A percentile compares a stretch with the other conserved stretches of the same genome.
These are phyloP conservation scores for Julus scanicus DNA, from an alignment of 2,888 invertebrate genomes.

Conservation along the genomic window DNA sequence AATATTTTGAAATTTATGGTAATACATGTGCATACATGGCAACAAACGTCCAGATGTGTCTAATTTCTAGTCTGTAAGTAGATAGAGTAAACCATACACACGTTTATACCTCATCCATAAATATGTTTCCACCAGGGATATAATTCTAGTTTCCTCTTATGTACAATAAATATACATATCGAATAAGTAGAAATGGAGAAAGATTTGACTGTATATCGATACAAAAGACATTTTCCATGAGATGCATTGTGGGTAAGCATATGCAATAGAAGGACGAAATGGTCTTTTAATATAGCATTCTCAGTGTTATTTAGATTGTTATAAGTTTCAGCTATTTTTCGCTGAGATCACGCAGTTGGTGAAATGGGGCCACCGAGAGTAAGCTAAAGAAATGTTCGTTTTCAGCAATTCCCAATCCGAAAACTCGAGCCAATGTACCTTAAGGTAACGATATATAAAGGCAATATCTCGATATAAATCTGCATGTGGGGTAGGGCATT, in stretches of 20 bases:
- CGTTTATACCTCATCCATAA: too few relatives aligned
- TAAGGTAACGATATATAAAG: conserved; percentile 19
- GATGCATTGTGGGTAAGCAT: background rate
- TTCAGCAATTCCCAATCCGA: conserved; percentile 17
- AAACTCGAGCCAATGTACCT: conserved; percentile 18
- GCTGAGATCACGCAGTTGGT: conserved; percentile 22
- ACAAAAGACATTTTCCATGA: background rate
- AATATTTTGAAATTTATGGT: too few relatives aligned
- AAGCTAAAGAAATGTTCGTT: conserved; percentile 8
- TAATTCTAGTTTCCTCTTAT: too few relatives aligned
- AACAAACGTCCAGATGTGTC: too few relatives aligned
- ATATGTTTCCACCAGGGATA: too few relatives aligned
- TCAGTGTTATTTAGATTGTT: conserved; percentile 33
- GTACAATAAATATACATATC: too few relatives aligned
- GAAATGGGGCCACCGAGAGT: conserved; percentile 33
- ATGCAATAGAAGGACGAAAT: conserved; percentile 17
- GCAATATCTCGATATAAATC: conserved; percentile 26
- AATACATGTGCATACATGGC: too few relatives aligned
- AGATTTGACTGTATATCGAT: too few relatives aligned
- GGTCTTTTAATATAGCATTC: conserved; percentile 25
- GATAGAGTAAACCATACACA: too few relatives aligned
- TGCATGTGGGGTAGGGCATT: conserved; percentile 25
- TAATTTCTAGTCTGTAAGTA: too few relatives aligned
- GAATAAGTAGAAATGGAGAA: too few relatives aligned
- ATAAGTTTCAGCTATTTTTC: conserved; percentile 11